Evolutionary conservation across 1,140 invertebrate genomes (phyloP), one percentile per base, ranked within the genome.

Genomic region (Stenopsyche tienmushanensis): DNA sequence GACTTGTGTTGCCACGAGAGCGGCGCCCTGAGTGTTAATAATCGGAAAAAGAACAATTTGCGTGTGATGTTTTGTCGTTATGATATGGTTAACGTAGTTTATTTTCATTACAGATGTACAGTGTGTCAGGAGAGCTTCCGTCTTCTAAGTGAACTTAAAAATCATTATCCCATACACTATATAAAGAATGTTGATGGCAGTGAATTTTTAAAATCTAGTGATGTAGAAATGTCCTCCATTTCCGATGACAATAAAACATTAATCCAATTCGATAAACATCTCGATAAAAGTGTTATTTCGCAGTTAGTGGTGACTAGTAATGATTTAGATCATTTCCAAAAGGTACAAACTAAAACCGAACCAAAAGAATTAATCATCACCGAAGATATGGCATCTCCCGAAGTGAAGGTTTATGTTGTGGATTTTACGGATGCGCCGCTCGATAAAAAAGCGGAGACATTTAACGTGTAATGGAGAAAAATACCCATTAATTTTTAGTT

Each of bases 111-210:
- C 64, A 75, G 74, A 44, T 75, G 74, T 24, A 73, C 72, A 21
- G 72, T 80, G 10, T 81, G 79, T 64, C 60, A 73, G 7, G 71
- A 75, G 62, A 73, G 73, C 29, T 81, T 81, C 71, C 71, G 78
- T 18, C 72, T 81, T 0, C 65, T 76, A 25, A 76, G 74, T 3
- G 79, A 81, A 57, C 53, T 81, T 18, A 80, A 79, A 65, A 72
- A 74, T 1, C 78, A 81, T 64, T 81, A 81, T 24, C 78, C 78
- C 1, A 64, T 74, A 0, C 78, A 81, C 62, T 80, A 79, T 62
- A 42, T 74, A 13, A 70, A 74, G 63, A 72, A 71, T 0, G 55
- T 24, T 5, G 65, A 66, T 3, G 64, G 53, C 17, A 45, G 59
- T 15, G 63, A 34, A 15, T 52, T 58, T 10, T 34, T 52, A 8